Evolutionary conservation across 2,888 invertebrate genomes (phyloP).

Genomic region (Eilema depressum): DNA sequence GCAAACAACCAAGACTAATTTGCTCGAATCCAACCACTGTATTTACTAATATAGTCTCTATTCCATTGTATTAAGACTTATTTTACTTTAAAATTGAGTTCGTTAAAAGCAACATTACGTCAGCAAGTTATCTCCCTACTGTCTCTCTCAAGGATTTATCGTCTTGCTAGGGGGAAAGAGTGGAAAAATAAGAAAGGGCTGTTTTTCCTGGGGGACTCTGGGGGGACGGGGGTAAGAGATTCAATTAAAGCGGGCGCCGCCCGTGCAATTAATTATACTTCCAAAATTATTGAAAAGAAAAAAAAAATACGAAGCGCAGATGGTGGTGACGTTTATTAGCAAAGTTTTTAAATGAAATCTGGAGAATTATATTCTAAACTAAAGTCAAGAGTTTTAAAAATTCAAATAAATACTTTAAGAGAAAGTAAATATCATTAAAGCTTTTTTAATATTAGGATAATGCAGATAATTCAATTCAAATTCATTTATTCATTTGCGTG

Average conservation of each 20-base stretch:
- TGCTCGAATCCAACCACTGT: constrained; percentile 30
- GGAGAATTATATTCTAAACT: not conserved
- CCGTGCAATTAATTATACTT: constrained; percentile 83
- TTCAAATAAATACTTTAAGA: too few species aligned
- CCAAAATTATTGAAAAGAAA: constrained; percentile 68
- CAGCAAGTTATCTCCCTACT: constrained; percentile 81
- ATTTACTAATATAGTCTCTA: constrained; percentile 31
- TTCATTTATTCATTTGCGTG: too few species aligned
- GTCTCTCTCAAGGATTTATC: constrained; percentile 86
- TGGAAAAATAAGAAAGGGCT: constrained; percentile 86
- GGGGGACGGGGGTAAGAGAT: constrained; percentile 74
- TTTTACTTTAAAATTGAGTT: constrained; percentile 21
- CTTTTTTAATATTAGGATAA: too few species aligned
- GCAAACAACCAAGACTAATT: constrained; percentile 58
- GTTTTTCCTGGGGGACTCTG: constrained; percentile 81
- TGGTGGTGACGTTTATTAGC: constrained; percentile 21
- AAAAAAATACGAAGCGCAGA: constrained; percentile 35
- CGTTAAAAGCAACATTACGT: constrained; percentile 38
- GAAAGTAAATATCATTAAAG: too few species aligned
- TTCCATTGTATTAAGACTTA: not conserved
- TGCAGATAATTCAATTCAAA: too few species aligned
- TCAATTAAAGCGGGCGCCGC: constrained; percentile 81
- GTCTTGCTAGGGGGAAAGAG: constrained; percentile 82
- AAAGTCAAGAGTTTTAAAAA: too few species aligned
- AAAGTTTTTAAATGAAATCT: not conserved